Evolutionary conservation across 2,113 vertebrate species (phyloP).

Genomic region (Heterocephalus glaber): DNA sequence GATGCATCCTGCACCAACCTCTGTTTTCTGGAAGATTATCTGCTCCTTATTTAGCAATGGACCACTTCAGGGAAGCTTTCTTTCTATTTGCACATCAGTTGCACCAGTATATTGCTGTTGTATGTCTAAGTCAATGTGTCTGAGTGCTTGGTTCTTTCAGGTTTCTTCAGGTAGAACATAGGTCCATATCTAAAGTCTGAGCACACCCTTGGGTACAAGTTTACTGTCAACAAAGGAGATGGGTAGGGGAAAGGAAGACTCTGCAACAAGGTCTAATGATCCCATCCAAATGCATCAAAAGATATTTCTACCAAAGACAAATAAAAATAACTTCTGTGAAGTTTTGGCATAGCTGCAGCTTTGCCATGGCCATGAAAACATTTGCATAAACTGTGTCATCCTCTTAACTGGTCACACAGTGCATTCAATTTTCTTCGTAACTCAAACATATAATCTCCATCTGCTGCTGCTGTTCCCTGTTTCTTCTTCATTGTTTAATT

Average conservation of each 20-base stretch:
- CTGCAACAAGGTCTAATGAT: not conserved
- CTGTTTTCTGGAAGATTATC: not conserved
- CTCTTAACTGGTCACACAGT: not conserved
- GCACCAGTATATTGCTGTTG: not conserved
- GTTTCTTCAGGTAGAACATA: not conserved
- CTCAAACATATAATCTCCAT: not conserved
- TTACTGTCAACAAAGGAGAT: rapidly evolving
- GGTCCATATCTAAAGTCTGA: not conserved
- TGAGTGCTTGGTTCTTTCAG: not conserved
- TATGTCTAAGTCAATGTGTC: not conserved
- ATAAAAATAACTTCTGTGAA: constrained; percentile 12
- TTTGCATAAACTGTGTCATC: not conserved
- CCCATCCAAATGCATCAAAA: not conserved
- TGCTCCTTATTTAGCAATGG: not conserved
- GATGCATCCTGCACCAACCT: not conserved
- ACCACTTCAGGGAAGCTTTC: not conserved
- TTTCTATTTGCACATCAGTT: not conserved
- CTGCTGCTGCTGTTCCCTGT: not conserved
- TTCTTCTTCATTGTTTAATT: constrained; percentile 24
- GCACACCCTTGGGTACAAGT: not conserved
- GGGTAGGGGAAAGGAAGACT: not conserved
- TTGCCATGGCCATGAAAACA: not conserved
- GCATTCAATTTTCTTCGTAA: not conserved
- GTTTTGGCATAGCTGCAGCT: not conserved
- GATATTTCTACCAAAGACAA: not conserved